Evolutionary conservation across 2,113 vertebrate genomes (phyloP).

Genomic region (Peucedramus taeniatus): DNA sequence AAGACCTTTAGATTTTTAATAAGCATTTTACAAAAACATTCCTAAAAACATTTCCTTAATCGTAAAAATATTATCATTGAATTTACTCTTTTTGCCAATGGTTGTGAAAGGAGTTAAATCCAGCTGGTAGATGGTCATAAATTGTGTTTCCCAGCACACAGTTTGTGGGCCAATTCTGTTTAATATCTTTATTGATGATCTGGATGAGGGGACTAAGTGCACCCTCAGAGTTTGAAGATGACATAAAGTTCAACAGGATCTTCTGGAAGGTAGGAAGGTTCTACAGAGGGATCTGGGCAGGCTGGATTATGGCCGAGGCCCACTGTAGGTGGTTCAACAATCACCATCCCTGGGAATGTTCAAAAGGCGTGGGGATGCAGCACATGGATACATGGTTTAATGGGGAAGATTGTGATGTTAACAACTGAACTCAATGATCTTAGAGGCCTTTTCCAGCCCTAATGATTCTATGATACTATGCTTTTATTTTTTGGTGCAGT

Average conservation of each 20-base stretch:
- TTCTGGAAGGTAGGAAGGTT: background rate
- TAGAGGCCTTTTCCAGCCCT: background rate
- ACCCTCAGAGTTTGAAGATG: background rate
- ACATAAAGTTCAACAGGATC: background rate
- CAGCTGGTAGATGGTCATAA: background rate
- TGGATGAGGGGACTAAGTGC: background rate
- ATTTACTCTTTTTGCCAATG: background rate
- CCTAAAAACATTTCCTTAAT: background rate
- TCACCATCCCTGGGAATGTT: background rate
- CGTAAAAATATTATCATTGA: background rate
- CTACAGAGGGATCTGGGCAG: background rate
- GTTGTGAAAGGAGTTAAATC: background rate
- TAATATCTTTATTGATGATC: no score
- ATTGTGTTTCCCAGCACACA: background rate
- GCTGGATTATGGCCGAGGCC: background rate
- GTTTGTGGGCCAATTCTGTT: background rate
- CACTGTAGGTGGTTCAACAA: background rate
- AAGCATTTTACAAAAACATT: background rate
- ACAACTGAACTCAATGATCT: background rate
- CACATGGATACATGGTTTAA: background rate
- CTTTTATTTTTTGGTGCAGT: background rate
- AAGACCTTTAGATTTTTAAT: background rate
- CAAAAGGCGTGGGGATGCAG: background rate
- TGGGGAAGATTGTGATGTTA: background rate
- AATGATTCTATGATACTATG: background rate